These are phyloP conservation scores for Stenopsyche tienmushanensis DNA, from an alignment of 1,140 invertebrate genomes.

Conservation along the genomic window DNA sequence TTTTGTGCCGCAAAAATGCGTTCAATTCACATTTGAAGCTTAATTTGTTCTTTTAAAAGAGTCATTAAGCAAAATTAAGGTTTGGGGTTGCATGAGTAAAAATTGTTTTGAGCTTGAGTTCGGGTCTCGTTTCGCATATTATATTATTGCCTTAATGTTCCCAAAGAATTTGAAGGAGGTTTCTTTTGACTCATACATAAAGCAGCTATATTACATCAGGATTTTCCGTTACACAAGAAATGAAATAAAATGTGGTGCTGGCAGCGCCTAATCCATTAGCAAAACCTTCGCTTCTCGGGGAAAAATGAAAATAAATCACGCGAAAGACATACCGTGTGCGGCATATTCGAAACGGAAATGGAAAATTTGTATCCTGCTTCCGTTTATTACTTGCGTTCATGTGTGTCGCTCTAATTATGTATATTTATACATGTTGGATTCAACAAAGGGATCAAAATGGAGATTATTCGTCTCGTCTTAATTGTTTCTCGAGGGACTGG, in stretches of 20 bases:
- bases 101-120: background rate
- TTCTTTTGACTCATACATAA: background rate
- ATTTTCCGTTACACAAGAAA: background rate
- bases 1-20: no score
- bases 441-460: no score
- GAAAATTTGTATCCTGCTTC: background rate
- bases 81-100: background rate
- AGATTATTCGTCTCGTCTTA: no score
- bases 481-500: no score
- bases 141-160: background rate
- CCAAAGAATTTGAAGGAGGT: background rate
- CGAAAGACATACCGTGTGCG: background rate
- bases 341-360: background rate
- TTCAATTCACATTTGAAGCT: no score
- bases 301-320: conserved; percentile 2
- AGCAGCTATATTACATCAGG: background rate
- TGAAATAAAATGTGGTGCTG: background rate
- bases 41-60: no score
- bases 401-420: no score
- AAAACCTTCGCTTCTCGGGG: background rate
- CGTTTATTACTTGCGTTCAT: background rate
- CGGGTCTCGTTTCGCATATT: background rate
- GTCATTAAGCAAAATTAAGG: no score
- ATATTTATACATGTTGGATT: no score
- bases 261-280: background rate